Evolutionary conservation across 1,140 invertebrate species (phyloP).

Genomic region (Anastatus disparis): DNA sequence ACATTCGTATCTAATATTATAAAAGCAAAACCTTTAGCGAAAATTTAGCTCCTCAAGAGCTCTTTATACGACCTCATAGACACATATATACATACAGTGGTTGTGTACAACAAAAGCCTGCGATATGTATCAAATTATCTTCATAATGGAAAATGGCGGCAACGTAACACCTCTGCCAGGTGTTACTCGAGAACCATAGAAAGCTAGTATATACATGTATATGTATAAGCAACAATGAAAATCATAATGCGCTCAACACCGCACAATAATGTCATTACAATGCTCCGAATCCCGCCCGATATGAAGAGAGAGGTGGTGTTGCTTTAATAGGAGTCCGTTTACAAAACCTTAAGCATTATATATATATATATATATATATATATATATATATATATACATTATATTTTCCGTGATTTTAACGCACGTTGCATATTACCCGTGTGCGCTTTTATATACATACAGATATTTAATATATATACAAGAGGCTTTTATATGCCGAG

Average conservation of each 20-base stretch:
- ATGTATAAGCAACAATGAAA: conserved; percentile 54
- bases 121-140: conserved; percentile 68
- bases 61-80: no score
- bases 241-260: conserved; percentile 59
- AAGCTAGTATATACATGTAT: not conserved
- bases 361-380: no score
- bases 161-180: conserved; percentile 68
- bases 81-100: no score
- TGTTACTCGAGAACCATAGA: conserved; percentile 44
- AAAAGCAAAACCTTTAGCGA: no score
- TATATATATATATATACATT: no score
- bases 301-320: conserved; percentile 65
- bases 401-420: conserved; percentile 47
- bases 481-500: no score
- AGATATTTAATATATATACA: no score
- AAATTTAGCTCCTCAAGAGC: no score
- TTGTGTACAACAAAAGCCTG: conserved; percentile 20
- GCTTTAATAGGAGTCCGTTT: conserved; percentile 66
- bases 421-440: no score
- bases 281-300: conserved; percentile 51
- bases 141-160: conserved; percentile 67
- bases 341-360: conserved; percentile 44
- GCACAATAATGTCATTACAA: conserved; percentile 62
- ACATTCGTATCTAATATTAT: no score
- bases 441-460: no score